Evolutionary conservation across 2,888 invertebrate species (phyloP).

Genomic region (Baronia brevicornis): DNA sequence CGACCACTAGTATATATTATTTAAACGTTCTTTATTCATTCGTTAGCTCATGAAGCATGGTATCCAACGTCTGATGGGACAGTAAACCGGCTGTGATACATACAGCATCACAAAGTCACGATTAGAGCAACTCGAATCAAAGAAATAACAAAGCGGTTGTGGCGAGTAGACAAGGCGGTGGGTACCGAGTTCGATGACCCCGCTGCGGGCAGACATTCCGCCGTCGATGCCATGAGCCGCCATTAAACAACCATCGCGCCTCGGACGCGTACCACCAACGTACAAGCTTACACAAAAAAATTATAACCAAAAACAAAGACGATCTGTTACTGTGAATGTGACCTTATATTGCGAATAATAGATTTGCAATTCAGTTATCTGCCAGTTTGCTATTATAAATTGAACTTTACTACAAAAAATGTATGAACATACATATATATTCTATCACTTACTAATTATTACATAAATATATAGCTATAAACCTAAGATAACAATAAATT

Average conservation of each 20-base stretch:
- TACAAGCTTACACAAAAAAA: neutral
- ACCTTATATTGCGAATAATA: no score
- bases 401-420: no score
- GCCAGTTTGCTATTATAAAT: no score
- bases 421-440: no score
- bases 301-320: no score
- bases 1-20: neutral
- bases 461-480: no score
- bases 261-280: conserved; percentile 14
- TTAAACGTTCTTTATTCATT: neutral
- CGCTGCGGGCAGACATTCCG: conserved; percentile 55
- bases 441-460: no score
- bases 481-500: no score
- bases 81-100: conserved; percentile 33
- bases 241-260: conserved; percentile 31
- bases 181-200: conserved; percentile 54
- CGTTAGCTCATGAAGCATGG: no score
- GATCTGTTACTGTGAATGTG: no score
- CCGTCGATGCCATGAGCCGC: conserved; percentile 49
- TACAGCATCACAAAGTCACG: conserved; percentile 15
- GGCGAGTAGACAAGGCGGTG: conserved; percentile 45
- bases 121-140: conserved; percentile 33
- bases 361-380: no score
- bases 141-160: conserved; percentile 43
- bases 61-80: no score